phyloP scores from a whole-genome alignment of 2,113 vertebrate species.

The Odocoileus virginianus region DNA sequence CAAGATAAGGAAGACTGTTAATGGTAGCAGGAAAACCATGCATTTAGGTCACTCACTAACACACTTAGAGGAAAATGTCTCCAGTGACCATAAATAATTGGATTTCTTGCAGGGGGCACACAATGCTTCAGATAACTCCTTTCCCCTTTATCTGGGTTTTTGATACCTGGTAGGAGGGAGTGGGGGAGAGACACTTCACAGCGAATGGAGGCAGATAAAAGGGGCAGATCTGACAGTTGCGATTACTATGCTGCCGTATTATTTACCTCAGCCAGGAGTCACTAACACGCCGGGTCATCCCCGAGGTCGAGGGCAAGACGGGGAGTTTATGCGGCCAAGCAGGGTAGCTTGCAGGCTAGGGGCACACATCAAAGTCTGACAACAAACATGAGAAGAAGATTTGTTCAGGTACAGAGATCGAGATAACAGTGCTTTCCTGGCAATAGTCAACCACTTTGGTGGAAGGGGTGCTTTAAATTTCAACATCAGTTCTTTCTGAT shows the following conservation, averaged over 20 bases:
- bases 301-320: conserved; percentile 25
- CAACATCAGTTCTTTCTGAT: background rate
- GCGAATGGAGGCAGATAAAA: conserved; percentile 34
- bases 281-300: background rate
- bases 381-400: conserved; percentile 45
- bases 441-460: background rate
- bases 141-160: conserved; percentile 48
- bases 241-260: background rate
- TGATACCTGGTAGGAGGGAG: conserved; percentile 51
- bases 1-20: background rate
- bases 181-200: background rate
- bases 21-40: background rate
- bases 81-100: conserved; percentile 68
- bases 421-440: background rate
- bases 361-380: conserved; percentile 47
- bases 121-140: conserved; percentile 49
- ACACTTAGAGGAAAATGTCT: conserved; percentile 41
- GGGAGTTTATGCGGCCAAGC: conserved; percentile 9
- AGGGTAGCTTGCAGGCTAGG: background rate
- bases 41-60: conserved; percentile 59
- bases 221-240: conserved; percentile 24
- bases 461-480: background rate
- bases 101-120: conserved; percentile 58
- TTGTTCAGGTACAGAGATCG: conserved; percentile 50
- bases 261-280: conserved; percentile 55